Evolutionary conservation across 2,797 vertebrate species (phyloP), one percentile per base, ranked within the genome.

Genomic region (Nyctalus aviator): DNA sequence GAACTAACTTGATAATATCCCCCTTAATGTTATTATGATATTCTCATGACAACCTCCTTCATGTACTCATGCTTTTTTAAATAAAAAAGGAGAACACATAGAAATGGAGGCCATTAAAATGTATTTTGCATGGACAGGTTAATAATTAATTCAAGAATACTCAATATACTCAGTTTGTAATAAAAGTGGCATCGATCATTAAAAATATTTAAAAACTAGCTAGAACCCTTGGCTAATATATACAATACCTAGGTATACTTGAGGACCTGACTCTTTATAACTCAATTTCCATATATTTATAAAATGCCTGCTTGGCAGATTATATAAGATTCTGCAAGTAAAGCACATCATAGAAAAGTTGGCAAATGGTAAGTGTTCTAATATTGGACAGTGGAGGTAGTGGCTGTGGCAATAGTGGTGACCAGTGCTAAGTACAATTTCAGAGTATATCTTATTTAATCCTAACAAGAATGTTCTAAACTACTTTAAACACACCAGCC

Each of bases 1-100:
- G 84, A 97, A 97, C 96, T 98, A 98, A 97, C 97, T 96, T 66
- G 0, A 97, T 94, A 92, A 84, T 96, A 94, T 72, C 96, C 50
- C 96, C 94, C 90, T 90, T 90, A 96, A 95, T 76, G 92, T 78
- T 91, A 83, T 85, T 66, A 97, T 84, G 41, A 7, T 94, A 96
- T 53, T 96, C 93, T 94, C 37, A 88, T 79, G 90, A 96, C 76
- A 96, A 86, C 94, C 81, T 96, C 95, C 93, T 96, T 90, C 89
- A 93, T 88, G 95, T 94, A 94, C 92, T 79, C 76, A 84, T 76
- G 32, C 17, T 64, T 75, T 68, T 41, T 50, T 6, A 25, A 55
- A 25, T 44, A 53, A 53, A 14, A 35, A 35, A 69, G 8, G 20
- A 66, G 4, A 72, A 6, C 21, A 75, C n/a, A 81, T 2, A 76